Evolutionary conservation across 1,140 invertebrate species (phyloP).

Genomic region (Brachionus koreanus): DNA sequence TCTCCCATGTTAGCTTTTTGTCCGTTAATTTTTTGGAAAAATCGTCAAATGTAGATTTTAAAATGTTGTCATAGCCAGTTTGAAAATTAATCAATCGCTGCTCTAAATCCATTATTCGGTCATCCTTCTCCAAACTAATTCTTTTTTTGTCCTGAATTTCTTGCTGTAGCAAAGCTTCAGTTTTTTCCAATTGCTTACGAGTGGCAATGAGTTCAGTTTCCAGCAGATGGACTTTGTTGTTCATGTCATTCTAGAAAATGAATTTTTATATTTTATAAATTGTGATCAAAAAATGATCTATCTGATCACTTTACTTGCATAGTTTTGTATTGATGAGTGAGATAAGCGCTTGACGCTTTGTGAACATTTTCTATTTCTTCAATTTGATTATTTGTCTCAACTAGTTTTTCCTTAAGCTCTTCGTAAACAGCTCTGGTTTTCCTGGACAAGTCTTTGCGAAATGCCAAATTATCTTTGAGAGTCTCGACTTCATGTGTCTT

Average conservation of each 20-base stretch:
- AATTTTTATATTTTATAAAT: too few relatives aligned
- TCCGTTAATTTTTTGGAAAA: background rate
- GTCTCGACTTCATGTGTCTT: conserved; percentile 40
- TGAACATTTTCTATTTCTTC: conserved; percentile 42
- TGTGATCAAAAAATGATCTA: background rate
- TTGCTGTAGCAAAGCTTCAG: background rate
- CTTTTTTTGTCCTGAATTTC: background rate
- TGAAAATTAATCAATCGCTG: conserved; percentile 2
- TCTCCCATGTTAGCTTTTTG: background rate
- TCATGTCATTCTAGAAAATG: conserved; percentile 31
- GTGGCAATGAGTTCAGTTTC: conserved; percentile 22
- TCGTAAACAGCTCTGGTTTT: conserved; percentile 37
- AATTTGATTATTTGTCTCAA: conserved; percentile 23
- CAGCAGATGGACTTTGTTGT: conserved; percentile 21
- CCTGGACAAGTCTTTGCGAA: conserved; percentile 3
- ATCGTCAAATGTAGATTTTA: conserved; percentile 12
- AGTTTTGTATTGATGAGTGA: conserved; percentile 41
- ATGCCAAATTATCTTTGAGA: conserved; percentile 29
- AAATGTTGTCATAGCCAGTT: conserved; percentile 10
- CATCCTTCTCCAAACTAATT: conserved; percentile 36
- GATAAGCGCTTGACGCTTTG: conserved; percentile 33
- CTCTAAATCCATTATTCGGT: conserved; percentile 12
- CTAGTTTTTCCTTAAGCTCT: conserved; percentile 18
- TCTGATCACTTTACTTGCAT: background rate
- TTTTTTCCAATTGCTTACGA: conserved; percentile 10